Percentiles rank a stretch among this genome's conserved stretches.
These are phyloP conservation scores for Fragum sueziense DNA, from an alignment of 2,888 invertebrate genomes.

Conservation along the genomic window DNA sequence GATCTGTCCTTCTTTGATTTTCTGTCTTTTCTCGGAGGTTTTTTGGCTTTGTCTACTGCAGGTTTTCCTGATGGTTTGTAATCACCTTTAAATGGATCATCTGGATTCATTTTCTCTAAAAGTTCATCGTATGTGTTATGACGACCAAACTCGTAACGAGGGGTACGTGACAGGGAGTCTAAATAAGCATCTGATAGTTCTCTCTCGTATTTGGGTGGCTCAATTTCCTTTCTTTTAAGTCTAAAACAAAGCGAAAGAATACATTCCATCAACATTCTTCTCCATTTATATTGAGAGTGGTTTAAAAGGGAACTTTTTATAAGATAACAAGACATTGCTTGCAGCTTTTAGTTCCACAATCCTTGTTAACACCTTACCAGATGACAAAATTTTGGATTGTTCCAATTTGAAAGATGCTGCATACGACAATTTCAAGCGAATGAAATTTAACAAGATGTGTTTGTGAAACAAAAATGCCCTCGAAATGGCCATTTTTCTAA, in stretches of 20 bases:
- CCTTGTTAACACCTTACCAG: no score
- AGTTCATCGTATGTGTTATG: conserved; percentile 67
- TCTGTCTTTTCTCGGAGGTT: conserved; percentile 32
- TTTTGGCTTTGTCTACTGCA: conserved; percentile 29
- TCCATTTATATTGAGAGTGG: no score
- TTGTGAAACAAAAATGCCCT: no score
- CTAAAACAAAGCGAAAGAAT: conserved; percentile 16
- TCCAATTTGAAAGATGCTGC: no score
- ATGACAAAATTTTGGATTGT: no score
- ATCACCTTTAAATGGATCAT: conserved; percentile 66
- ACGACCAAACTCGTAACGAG: conserved; percentile 57
- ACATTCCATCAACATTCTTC: no score
- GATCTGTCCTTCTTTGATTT: conserved; percentile 18
- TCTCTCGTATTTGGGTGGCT: conserved; percentile 44
- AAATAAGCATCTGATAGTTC: conserved; percentile 65
- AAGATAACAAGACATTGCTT: no score
- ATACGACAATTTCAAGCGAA: no score
- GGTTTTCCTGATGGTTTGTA: conserved; percentile 64
- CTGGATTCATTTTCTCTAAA: conserved; percentile 55
- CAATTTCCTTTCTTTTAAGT: conserved; percentile 38
- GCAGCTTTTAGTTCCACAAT: no score
- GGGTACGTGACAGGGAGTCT: conserved; percentile 63
- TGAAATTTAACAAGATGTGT: no score
- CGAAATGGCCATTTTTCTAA: no score
- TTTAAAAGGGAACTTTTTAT: no score